Conservation (phyloP, 2,113 vertebrate species). For the Megaleporinus macrocephalus region DNA sequence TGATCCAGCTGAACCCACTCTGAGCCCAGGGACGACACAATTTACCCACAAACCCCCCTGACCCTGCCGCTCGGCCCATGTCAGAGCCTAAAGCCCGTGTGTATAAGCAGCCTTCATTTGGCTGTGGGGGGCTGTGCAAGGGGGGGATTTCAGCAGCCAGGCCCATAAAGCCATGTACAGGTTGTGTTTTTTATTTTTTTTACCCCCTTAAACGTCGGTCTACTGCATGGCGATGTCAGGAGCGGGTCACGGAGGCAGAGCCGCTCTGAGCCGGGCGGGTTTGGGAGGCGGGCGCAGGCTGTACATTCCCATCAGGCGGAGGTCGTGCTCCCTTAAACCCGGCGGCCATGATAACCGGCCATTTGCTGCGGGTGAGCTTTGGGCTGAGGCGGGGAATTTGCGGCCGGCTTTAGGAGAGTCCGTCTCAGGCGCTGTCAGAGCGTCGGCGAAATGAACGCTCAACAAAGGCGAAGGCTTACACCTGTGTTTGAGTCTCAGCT, state of each 20-base stretch:
- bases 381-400: constrained; percentile 42
- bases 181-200: too few species aligned
- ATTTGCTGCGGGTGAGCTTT: constrained; percentile 53
- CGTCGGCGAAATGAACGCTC: not conserved
- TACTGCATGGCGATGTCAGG: not conserved
- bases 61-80: constrained; percentile 60
- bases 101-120: constrained; percentile 73
- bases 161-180: constrained; percentile 62
- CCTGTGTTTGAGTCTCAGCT: constrained; percentile 16
- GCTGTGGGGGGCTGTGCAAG: constrained; percentile 31
- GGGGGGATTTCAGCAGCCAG: constrained; percentile 61
- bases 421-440: not conserved
- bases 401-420: constrained; percentile 3
- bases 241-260: not conserved
- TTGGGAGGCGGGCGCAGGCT: not conserved
- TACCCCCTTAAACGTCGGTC: constrained; percentile 49
- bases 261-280: not conserved
- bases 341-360: constrained; percentile 49
- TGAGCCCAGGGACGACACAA: constrained; percentile 18
- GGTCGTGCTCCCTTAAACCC: constrained; percentile 36
- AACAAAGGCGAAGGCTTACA: constrained; percentile 8
- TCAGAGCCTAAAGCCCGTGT: constrained; percentile 52
- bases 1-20: constrained; percentile 45
- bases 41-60: constrained; percentile 39
- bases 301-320: constrained; percentile 11